Percentiles rank a stretch among this genome's conserved stretches.
Evolutionary conservation across 2,888 invertebrate genomes (phyloP).

Genomic region (Coelinius sp.): DNA sequence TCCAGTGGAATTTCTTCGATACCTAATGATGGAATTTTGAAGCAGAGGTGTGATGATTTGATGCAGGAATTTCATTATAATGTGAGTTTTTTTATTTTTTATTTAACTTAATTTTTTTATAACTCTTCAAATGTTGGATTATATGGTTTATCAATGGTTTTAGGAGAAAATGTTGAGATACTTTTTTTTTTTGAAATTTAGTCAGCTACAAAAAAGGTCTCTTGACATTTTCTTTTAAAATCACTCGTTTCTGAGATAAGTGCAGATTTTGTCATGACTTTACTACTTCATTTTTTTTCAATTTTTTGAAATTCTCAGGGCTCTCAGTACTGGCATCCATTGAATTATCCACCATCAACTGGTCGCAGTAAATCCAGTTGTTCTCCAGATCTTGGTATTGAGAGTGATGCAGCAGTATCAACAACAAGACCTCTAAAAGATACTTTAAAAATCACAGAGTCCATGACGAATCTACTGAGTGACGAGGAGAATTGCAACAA

Average conservation of each 20-base stretch:
- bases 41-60: constrained; percentile 62
- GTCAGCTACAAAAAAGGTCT: no score
- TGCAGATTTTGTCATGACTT: no score
- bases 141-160: no score
- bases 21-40: constrained; percentile 57
- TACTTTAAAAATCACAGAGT: constrained; percentile 67
- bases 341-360: constrained; percentile 60
- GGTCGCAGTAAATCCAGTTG: constrained; percentile 67
- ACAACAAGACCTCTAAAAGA: constrained; percentile 64
- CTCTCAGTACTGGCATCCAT: constrained; percentile 63
- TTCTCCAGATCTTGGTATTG: constrained; percentile 92
- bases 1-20: constrained; percentile 68
- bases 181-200: no score
- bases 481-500: constrained; percentile 61
- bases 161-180: no score
- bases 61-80: constrained; percentile 65
- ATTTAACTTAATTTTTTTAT: neutral
- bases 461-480: constrained; percentile 67
- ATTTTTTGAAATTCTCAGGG: no score
- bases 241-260: no score
- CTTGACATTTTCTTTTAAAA: no score
- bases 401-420: constrained; percentile 77
- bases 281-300: no score
- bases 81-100: constrained; percentile 54
- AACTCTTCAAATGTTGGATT: constrained; percentile 21